Percentiles rank a stretch among this genome's conserved stretches.
Conservation (phyloP, 2,797 vertebrate genomes). For the Acrossocheilus wenchowensis region DNA sequence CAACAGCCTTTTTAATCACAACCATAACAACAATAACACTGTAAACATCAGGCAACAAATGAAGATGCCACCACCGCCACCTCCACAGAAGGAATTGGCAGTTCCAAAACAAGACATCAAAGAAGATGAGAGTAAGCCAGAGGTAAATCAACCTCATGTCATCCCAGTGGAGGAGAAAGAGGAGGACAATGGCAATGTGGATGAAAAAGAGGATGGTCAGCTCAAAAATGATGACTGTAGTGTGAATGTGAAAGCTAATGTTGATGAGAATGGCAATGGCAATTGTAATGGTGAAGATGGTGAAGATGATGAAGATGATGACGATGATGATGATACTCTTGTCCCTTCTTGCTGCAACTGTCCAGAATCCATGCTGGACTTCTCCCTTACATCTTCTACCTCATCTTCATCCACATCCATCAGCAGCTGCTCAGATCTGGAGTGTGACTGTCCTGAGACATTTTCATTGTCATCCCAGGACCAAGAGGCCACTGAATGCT, state of each 20-base stretch:
- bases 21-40: slow-evolving; percentile 84
- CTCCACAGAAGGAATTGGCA: slow-evolving; percentile 67
- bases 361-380: slow-evolving; percentile 80
- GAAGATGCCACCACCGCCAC: slow-evolving; percentile 67
- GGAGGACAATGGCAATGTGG: slow-evolving; percentile 66
- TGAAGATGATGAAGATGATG: slow-evolving; percentile 65
- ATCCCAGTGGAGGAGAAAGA: slow-evolving; percentile 45
- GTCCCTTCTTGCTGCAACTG: slow-evolving; percentile 81
- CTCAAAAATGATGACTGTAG: slow-evolving; percentile 72
- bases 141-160: slow-evolving; percentile 53
- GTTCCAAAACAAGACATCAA: slow-evolving; percentile 49
- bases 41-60: slow-evolving; percentile 78
- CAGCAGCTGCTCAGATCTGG: slow-evolving; percentile 94
- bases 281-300: slow-evolving; percentile 59
- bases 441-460: slow-evolving; percentile 84
- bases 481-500: slow-evolving; percentile 66
- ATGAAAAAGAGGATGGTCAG: slow-evolving; percentile 72
- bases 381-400: slow-evolving; percentile 80
- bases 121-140: slow-evolving; percentile 59
- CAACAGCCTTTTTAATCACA: slow-evolving; percentile 82
- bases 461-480: slow-evolving; percentile 75
- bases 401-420: slow-evolving; percentile 92
- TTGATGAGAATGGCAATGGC: slow-evolving; percentile 69
- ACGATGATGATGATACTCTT: slow-evolving; percentile 81
- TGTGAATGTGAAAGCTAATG: slow-evolving; percentile 54